A percentile compares a stretch with the other conserved stretches of the same genome.
Conservation (phyloP, 2,797 vertebrate genomes). For the Parauchenoglanis ngamensis region DNA sequence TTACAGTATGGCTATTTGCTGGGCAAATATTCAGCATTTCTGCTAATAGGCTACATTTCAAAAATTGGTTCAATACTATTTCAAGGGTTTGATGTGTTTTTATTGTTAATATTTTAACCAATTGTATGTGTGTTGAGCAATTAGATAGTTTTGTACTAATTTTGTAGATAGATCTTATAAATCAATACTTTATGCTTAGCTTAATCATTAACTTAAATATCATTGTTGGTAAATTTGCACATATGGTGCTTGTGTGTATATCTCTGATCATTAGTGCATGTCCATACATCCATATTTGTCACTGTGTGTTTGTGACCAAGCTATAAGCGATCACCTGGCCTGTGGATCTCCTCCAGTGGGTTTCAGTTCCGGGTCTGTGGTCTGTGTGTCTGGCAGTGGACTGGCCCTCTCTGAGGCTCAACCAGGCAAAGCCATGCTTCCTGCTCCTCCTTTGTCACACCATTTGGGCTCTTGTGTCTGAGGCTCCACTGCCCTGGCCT, state of each 20-base stretch:
- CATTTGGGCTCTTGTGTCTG: slow-evolving; percentile 81
- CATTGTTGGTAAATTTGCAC: not conserved
- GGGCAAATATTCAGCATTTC: not conserved
- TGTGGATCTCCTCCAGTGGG: slow-evolving; percentile 41
- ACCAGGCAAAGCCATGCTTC: slow-evolving; percentile 82
- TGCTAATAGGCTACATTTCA: not conserved
- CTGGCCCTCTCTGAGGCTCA: slow-evolving; percentile 78
- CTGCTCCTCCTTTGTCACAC: slow-evolving; percentile 83
- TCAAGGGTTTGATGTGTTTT: not conserved
- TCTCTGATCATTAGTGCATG: slow-evolving; percentile 28
- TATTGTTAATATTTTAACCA: not conserved
- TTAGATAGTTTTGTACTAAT: not conserved
- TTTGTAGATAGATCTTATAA: not conserved
- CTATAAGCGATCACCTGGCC: slow-evolving; percentile 48
- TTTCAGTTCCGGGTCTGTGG: slow-evolving; percentile 46
- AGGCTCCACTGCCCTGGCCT: slow-evolving; percentile 72
- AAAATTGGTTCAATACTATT: not conserved
- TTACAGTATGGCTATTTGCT: not conserved
- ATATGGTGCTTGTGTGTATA: not conserved
- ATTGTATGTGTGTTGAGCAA: not conserved
- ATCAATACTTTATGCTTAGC: not conserved
- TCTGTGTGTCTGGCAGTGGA: slow-evolving; percentile 68
- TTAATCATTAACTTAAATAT: not conserved
- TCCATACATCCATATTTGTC: slow-evolving; percentile 37
- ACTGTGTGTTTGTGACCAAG: slow-evolving; percentile 42